Conservation (phyloP, 64 coral and sea anemone genomes). For the Catalaphyllia jardinei region DNA sequence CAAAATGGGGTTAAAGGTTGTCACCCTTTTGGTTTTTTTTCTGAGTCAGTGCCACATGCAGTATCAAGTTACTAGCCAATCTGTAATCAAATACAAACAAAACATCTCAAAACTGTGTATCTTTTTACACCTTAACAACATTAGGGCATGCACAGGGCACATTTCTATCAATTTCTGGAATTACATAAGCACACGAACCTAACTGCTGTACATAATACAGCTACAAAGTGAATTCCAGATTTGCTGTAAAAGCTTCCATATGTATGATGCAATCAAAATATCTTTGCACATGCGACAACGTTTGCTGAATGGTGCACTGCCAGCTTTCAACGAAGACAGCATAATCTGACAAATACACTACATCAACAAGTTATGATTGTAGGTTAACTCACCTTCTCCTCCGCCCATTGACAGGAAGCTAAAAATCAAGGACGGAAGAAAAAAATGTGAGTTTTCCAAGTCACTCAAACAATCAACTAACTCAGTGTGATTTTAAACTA, state of each 20-base stretch:
- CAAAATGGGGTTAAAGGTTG: neutral
- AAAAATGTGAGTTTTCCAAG: neutral
- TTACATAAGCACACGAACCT: neutral
- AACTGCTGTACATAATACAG: neutral
- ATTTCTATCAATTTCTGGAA: neutral
- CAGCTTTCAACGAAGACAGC: neutral
- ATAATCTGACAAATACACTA: neutral
- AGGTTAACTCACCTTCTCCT: conserved; percentile 20
- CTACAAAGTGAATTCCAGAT: neutral
- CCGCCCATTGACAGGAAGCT: conserved; percentile 26
- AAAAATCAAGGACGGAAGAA: neutral
- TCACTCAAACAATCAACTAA: neutral
- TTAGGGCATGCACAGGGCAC: neutral
- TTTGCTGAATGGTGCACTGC: neutral
- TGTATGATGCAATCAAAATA: neutral
- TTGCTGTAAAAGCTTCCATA: neutral
- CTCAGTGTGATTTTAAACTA: neutral
- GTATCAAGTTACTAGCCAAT: conserved; percentile 2
- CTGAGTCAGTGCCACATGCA: neutral
- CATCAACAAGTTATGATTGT: neutral
- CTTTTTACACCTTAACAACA: neutral
- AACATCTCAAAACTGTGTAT: neutral
- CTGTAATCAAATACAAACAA: conserved; percentile 4
- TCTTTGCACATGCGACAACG: neutral
- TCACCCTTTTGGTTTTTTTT: neutral